Base-by-base conservation (phyloP, 2,888 invertebrate species). In the Drosophila rubida region DNA sequence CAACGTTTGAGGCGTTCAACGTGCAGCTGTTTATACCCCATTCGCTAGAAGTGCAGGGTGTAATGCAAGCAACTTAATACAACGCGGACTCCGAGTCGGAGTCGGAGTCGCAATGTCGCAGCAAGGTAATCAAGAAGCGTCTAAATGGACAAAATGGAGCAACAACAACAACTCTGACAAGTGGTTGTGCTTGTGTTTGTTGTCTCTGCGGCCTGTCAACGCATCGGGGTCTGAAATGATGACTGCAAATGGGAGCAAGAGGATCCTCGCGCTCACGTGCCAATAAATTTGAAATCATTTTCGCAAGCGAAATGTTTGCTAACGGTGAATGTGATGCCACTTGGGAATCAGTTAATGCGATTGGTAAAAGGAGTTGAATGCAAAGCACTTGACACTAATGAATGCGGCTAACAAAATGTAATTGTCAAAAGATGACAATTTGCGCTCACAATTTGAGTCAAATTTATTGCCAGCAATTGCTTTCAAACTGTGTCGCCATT, bases 101-200 rank as follows among this genome's bases (percentile, higher is more conserved):
- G 30, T 30, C 30, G n/a, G 2, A 27, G 9, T 39, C 55, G 59
- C 76, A 58, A 58, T 65, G 79, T 73, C 78, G 59, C 65, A 55
- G 79, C 84, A 71, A 83, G 82, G 83, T 75, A 81, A 81, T 85
- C 80, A 81, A 85, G 85, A 82, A 85, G 82, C 80, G 79, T 82
- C 73, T 70, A 81, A 86, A 82, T 82, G 82, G 87, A 80, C 84
- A 84, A 87, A 87, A 84, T 83, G 87, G 84, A 84, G 81, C 87
- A 83, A 65, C 69, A 69, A 62, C 68, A 71, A 54, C 51, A 8
- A 32, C 32, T 53, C 22, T 41, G 58, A 66, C 55, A 70, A 66
- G 65, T 59, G 46, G 66, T 50, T 61, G 50, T 35, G 62, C 44
- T 45, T 60, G 65, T 35, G 62, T 46, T 45, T 60, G 65, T 60